phyloP scores from a whole-genome alignment of 2,113 vertebrate species.

The Mirounga angustirostris region DNA sequence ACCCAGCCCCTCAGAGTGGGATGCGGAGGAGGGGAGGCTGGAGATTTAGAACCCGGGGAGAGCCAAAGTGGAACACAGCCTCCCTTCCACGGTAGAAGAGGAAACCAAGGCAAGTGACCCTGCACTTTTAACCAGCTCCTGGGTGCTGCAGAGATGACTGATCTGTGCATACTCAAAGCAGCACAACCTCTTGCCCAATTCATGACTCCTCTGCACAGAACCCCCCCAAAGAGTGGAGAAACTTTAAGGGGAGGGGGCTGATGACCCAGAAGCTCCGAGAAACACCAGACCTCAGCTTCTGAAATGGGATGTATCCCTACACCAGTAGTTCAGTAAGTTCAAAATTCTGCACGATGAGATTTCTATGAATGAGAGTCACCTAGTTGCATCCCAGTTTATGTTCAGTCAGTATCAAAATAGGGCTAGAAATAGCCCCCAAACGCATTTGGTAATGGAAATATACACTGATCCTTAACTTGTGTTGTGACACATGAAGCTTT shows the following conservation, averaged over 20 bases:
- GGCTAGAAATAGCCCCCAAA: slow-evolving; percentile 66
- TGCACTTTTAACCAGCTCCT: not conserved
- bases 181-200: not conserved
- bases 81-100: not conserved
- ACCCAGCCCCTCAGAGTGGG: not conserved
- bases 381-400: slow-evolving; percentile 9
- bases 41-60: not conserved
- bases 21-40: accelerated
- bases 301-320: not conserved
- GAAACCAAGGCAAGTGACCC: not conserved
- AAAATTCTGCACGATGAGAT: not conserved
- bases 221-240: not conserved
- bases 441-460: slow-evolving; percentile 72
- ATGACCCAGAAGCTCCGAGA: not conserved
- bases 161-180: not conserved
- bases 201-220: not conserved
- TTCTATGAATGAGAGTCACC: slow-evolving; percentile 11
- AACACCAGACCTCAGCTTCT: not conserved
- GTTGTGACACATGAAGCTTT: slow-evolving; percentile 81
- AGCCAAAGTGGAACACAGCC: not conserved
- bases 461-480: slow-evolving; percentile 76
- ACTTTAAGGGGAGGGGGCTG: not conserved
- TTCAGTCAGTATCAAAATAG: slow-evolving; percentile 55
- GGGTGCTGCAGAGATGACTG: not conserved
- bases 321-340: not conserved